Base-by-base conservation (phyloP, 2,113 vertebrate species). In the Brienomyrus longianalis region DNA sequence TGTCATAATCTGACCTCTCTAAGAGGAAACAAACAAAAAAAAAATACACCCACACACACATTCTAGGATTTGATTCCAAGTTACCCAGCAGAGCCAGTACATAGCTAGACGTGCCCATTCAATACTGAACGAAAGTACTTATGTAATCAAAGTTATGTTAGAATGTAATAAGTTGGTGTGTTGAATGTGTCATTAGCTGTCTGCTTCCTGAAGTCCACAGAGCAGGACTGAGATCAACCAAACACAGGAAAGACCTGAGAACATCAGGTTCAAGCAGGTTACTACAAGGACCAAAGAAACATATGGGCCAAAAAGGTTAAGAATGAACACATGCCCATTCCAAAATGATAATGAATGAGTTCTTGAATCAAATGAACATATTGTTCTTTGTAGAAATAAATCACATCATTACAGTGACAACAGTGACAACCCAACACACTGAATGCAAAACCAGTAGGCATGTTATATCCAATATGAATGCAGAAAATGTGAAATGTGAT, bases 1-100 rank as follows among this genome's bases (percentile, higher is more conserved):
- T 92, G 91, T 93, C 92, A 93, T 85, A 35, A 84, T 85, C 39
- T 85, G 23, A 47, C 90, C 74, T 87, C 91, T 93, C 90, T 90
- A 48, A 92, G 91, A 90, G 27, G 80, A 48, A 91, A 91, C 90
- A 80, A 80, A 70, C 31, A 39, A 39, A 39, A 39, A 39, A 77
- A 51, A 62, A 89, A 90, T 27, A 66, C 62, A 70, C 56, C 54
- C 62, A 70, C 27, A 31, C 83, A 83, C 77, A 89, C 87, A 83
- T 83, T 92, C 77, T 83, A 86, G 92, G 43, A 90, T 74, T 89
- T 59, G 88, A 56, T 91, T 90, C 90, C 85, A 83, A 91, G 88
- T 88, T 70, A 88, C 47, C 47, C 88, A 74, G 43, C 43, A 31
- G 3, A 84, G 62, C 15, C 87, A 74, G 23, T 43, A 31, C 0